Evolutionary conservation across 1,140 invertebrate species (phyloP), one percentile per base, ranked within the genome.

Genomic region (Heliconius congener): DNA sequence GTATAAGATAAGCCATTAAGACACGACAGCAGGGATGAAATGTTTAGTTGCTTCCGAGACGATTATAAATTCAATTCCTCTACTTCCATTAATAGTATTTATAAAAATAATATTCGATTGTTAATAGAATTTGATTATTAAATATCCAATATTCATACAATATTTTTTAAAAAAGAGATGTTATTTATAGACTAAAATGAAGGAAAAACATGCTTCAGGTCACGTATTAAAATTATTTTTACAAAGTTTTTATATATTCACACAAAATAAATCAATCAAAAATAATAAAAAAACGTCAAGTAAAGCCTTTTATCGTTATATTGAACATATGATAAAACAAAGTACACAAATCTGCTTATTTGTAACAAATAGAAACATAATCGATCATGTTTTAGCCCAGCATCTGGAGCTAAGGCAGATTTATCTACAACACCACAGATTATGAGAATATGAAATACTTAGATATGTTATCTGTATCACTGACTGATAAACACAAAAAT

Each of bases 311-410:
- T 66, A 27, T 27, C 60, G 1, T 27, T 30, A 57, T 57, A 9
- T 23, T 23, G 19, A 19, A 11, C 8, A 4, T 57, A 57, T 23
- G 55, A 57, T 57, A 57, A 66, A 66, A 30, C 11, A 23, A 57
- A 23, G 55, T 57, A 57, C 55, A 18, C 27, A 76, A 76, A 76
- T 76, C 74, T 76, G 57, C 39, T 30, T 70, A 66, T 76, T 76
- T 57, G 18, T 76, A 13, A 57, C 57, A 76, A 76, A 76, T 76
- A 76, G 74, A 66, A 46, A 60, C 55, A 76, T 76, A 76, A 76
- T 76, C 74, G 74, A 76, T 76, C 74, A 76, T 60, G 74, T 66
- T 76, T 72, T 66, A 37, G 9, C 9, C 71, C 30, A 19, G 39
- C 71, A 42, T 72, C 71, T 34, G 71, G 37, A 27, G 71, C 60